These are phyloP conservation scores for Drosophila obscura DNA, from an alignment of 1,140 invertebrate genomes.

Conservation along the genomic window DNA sequence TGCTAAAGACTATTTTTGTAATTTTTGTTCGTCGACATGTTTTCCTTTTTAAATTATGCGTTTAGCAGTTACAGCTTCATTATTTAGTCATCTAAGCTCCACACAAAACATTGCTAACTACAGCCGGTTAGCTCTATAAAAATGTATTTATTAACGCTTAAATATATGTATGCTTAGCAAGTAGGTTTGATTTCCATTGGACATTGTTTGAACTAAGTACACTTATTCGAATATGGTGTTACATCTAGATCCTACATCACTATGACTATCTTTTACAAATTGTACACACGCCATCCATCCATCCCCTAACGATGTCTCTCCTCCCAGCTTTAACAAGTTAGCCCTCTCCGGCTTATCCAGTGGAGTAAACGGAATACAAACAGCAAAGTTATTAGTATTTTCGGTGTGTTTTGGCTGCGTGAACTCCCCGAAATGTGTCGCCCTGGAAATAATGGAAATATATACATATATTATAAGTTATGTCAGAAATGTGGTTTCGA, in stretches of 20 bases:
- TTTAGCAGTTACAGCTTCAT: slow-evolving; percentile 26
- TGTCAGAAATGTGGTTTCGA: background rate
- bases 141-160: slow-evolving; percentile 76
- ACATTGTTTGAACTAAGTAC: slow-evolving; percentile 70
- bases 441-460: slow-evolving; percentile 54
- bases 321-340: slow-evolving; percentile 36
- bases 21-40: slow-evolving; percentile 55
- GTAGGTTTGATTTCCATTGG: slow-evolving; percentile 62
- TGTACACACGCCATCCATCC: background rate
- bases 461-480: background rate
- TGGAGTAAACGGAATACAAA: slow-evolving; percentile 32
- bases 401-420: slow-evolving; percentile 37
- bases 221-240: slow-evolving; percentile 50
- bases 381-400: slow-evolving; percentile 23
- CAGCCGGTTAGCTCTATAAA: slow-evolving; percentile 52
- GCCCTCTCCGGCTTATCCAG: slow-evolving; percentile 34
- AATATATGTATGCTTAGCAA: slow-evolving; percentile 68
- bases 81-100: slow-evolving; percentile 50
- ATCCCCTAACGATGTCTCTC: background rate
- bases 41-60: slow-evolving; percentile 37
- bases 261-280: slow-evolving; percentile 66
- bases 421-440: slow-evolving; percentile 66
- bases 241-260: slow-evolving; percentile 44
- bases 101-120: slow-evolving; percentile 29
- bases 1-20: slow-evolving; percentile 36